phyloP scores from a whole-genome alignment of 2,797 vertebrate genomes.

The Carduelis carduelis region DNA sequence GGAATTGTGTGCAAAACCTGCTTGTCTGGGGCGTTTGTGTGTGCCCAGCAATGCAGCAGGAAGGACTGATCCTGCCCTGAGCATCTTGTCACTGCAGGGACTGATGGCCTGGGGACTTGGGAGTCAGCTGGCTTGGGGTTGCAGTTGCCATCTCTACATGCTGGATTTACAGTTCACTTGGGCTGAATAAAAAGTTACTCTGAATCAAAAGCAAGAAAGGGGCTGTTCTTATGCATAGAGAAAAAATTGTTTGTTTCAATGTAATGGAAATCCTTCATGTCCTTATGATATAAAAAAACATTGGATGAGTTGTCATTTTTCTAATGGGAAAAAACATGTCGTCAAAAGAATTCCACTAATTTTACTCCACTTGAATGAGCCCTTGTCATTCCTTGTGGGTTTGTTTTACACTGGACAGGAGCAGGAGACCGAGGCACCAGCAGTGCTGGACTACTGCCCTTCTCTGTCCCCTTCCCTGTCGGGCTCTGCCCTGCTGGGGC shows the following conservation, averaged over 20 bases:
- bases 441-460: background rate
- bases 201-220: background rate
- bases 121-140: background rate
- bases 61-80: background rate
- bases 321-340: background rate
- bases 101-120: background rate
- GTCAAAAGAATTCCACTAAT: background rate
- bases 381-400: background rate
- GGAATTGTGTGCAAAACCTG: background rate
- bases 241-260: background rate
- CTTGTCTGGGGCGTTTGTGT: background rate
- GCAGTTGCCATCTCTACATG: background rate
- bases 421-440: background rate
- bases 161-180: background rate
- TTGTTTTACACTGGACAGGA: background rate
- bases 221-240: background rate
- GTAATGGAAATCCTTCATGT: background rate
- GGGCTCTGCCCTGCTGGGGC: fast-evolving
- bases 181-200: background rate
- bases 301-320: background rate
- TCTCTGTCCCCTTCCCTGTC: background rate
- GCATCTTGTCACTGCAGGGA: background rate
- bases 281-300: background rate
- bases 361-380: background rate
- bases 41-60: background rate